Evolutionary conservation across 1,140 invertebrate species (phyloP), one percentile per base, ranked within the genome.

Genomic region (Lethocerus indicus): DNA sequence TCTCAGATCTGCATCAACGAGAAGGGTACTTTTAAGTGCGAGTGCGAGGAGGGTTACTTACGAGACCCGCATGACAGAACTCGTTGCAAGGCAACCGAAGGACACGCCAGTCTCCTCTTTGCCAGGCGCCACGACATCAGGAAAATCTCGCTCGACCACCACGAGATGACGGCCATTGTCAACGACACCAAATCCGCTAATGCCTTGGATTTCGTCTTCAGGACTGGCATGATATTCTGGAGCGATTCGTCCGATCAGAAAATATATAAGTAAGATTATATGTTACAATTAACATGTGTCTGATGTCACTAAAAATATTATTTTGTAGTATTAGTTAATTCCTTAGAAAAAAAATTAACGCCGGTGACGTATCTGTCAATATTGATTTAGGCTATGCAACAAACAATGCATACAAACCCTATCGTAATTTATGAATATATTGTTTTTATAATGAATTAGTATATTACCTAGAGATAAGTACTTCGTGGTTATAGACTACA

Each of bases 1-100:
- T 96, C 93, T 0, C 92, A 98, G 63, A 72, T 78, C 41, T 98
- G 93, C 63, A 72, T 78, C 41, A 97, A 98, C 64, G 81, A 83
- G 56, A 84, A 87, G 51, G 93, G 91, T 0, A 75, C 76, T 3
- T 96, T 83, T 68, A 93, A 95, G 64, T 98, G 95, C 63, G 80
- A 83, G 57, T 98, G 95, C 63, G 69, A 80, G 29, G 59, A 72
- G 0, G 91, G 90, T 6, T 98, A 97, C 63, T 74, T 82, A 45
- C 67, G 83, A 45, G 88, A 92, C 63, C 85, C 85, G 0, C 72
- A 78, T 24, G 81, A 90, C 60, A 71, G 78, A 46, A 87, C 82
- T 1, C 71, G 82, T n/a, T 87, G 84, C 57, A 89, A 89, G 63
- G 83, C 85, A 4, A 67, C 81, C 14, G 78, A 76, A 42, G 79